These are phyloP conservation scores for Leucozona laternaria DNA, from an alignment of 2,888 invertebrate species.

Conservation along the genomic window DNA sequence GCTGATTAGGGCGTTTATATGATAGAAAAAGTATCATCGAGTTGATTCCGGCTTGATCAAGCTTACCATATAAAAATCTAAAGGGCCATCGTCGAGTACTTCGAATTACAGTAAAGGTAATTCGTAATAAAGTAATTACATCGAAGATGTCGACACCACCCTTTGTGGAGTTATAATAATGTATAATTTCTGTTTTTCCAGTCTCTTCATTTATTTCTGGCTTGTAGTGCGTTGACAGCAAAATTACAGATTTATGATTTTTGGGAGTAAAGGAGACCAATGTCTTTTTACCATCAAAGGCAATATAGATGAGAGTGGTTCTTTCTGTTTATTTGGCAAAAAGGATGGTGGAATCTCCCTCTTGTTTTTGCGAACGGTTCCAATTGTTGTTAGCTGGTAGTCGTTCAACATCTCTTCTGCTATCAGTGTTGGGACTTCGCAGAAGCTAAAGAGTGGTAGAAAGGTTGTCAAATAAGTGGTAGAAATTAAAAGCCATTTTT, in stretches of 20 bases:
- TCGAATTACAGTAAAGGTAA: constrained; percentile 2
- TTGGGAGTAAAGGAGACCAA: constrained; percentile 11
- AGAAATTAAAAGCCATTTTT: constrained; percentile 76
- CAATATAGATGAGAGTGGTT: constrained; percentile 13
- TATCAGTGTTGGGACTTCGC: too few species aligned
- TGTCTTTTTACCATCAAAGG: neutral
- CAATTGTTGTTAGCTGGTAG: constrained; percentile 29
- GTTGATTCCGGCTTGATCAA: neutral
- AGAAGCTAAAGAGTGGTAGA: too few species aligned
- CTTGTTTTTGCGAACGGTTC: constrained; percentile 79
- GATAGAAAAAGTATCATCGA: neutral
- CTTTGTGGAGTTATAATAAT: constrained; percentile 30
- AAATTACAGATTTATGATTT: constrained; percentile 1
- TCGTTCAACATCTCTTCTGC: constrained; percentile 69
- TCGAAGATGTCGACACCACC: constrained; percentile 25
- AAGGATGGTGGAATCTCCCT: constrained; percentile 77
- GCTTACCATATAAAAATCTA: neutral
- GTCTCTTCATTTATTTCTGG: constrained; percentile 13
- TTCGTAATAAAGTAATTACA: constrained; percentile 16
- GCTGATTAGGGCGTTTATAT: neutral
- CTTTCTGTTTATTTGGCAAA: neutral
- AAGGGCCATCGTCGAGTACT: neutral
- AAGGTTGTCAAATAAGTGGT: too few species aligned
- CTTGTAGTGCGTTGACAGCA: neutral
- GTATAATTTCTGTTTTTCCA: constrained; percentile 22